phyloP scores from a whole-genome alignment of 1,140 invertebrate genomes.

The Drosophila pectinifera region DNA sequence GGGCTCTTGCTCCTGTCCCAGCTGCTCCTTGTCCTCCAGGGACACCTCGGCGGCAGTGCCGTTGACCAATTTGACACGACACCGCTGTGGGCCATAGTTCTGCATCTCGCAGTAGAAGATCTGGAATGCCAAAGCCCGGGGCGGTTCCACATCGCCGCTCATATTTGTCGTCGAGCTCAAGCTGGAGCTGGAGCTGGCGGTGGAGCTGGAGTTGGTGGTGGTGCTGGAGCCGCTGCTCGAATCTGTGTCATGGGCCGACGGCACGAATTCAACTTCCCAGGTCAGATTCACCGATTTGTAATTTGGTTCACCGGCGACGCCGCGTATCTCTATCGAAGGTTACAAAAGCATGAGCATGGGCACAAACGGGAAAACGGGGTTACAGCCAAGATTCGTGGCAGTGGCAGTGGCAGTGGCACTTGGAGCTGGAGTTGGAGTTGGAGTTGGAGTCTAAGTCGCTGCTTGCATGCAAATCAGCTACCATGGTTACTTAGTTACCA shows the following conservation, averaged over 20 bases:
- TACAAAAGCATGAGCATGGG: slow-evolving; percentile 57
- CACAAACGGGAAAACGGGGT: slow-evolving; percentile 53
- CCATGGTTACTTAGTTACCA: slow-evolving; percentile 31
- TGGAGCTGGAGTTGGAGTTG: slow-evolving; percentile 5
- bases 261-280: slow-evolving; percentile 87
- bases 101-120: slow-evolving; percentile 91
- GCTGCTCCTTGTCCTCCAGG: slow-evolving; percentile 1
- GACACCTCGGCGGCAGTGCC: slow-evolving; percentile 54
- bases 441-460: slow-evolving; percentile 33
- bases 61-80: slow-evolving; percentile 88
- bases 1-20: slow-evolving; percentile 26
- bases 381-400: slow-evolving; percentile 55
- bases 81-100: slow-evolving; percentile 90
- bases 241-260: slow-evolving; percentile 73
- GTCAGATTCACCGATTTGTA: slow-evolving; percentile 89
- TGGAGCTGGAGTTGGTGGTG: slow-evolving; percentile 2
- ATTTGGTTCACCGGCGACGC: slow-evolving; percentile 89
- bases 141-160: slow-evolving; percentile 70
- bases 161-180: slow-evolving; percentile 66
- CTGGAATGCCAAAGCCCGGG: slow-evolving; percentile 87
- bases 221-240: slow-evolving; percentile 12
- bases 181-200: slow-evolving; percentile 34
- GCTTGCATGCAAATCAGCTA: slow-evolving; percentile 78
- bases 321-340: slow-evolving; percentile 87
- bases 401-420: slow-evolving; percentile 30